Conservation (phyloP, 1,140 invertebrate genomes). For the Drosophila paulistorum region DNA sequence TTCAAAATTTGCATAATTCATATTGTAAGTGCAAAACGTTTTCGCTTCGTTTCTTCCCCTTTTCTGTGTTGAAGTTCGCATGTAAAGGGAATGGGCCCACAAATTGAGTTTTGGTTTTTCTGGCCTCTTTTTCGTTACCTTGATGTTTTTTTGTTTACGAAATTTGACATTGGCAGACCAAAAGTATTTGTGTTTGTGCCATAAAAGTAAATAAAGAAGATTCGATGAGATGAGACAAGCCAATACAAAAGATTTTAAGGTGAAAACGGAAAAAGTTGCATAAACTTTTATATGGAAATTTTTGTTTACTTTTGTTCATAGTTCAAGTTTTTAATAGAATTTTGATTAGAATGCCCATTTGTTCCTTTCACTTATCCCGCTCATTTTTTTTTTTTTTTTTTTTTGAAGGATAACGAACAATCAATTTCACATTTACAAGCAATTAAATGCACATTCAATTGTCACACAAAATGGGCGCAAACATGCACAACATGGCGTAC, state of each 20-base stretch:
- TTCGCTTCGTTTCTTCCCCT: slow-evolving; percentile 32
- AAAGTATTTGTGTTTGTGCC: slow-evolving; percentile 8
- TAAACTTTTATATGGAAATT: too few relatives aligned
- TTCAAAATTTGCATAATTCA: slow-evolving; percentile 65
- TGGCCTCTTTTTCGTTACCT: slow-evolving; percentile 19
- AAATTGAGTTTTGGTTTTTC: slow-evolving; percentile 41
- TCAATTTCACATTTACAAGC: slow-evolving; percentile 55
- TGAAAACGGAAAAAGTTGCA: too few relatives aligned
- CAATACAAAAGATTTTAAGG: too few relatives aligned
- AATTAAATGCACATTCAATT: slow-evolving; percentile 66
- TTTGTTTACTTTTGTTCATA: too few relatives aligned
- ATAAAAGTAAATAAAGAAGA: not conserved
- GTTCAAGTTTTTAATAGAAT: not conserved
- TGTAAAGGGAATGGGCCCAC: not conserved
- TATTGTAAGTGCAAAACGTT: slow-evolving; percentile 56
- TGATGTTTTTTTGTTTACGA: not conserved
- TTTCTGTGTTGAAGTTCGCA: slow-evolving; percentile 4
- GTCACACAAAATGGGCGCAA: slow-evolving; percentile 22
- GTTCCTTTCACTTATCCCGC: too few relatives aligned
- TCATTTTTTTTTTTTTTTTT: not conserved
- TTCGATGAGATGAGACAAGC: too few relatives aligned
- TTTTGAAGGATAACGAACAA: slow-evolving; percentile 22
- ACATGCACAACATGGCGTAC: slow-evolving; percentile 43
- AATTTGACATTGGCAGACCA: slow-evolving; percentile 17
- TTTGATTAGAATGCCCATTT: not conserved